Conservation (phyloP, 2,797 vertebrate genomes). For the Intellagama lesueurii region DNA sequence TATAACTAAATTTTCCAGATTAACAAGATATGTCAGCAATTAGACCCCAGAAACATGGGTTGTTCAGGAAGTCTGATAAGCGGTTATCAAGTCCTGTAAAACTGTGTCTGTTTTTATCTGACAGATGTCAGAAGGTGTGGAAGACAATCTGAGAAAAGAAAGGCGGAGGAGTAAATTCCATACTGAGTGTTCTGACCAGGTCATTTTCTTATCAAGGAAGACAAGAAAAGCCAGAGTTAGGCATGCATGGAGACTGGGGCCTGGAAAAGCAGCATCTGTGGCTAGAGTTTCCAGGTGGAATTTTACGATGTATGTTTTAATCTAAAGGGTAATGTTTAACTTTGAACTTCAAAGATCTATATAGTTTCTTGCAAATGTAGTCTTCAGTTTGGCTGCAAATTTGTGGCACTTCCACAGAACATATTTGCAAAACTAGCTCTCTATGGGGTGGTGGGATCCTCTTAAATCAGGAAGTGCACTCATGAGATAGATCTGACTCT, state of each 20-base stretch:
- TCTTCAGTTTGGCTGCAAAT: no score
- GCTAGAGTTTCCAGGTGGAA: background rate
- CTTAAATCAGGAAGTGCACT: no score
- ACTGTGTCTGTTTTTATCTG: background rate
- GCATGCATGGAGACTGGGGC: background rate
- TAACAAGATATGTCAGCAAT: background rate
- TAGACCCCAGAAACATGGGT: no score
- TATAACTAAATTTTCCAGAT: background rate
- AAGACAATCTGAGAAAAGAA: conserved; percentile 25
- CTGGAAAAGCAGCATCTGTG: background rate
- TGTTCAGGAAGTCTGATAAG: background rate
- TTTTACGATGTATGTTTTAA: background rate
- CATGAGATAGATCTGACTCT: no score
- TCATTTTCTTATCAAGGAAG: conserved; percentile 12
- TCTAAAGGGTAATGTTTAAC: background rate
- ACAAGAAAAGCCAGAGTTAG: background rate
- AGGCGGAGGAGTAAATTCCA: conserved; percentile 25
- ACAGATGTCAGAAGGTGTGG: background rate
- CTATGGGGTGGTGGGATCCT: no score
- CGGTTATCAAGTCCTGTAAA: background rate
- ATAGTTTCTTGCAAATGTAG: no score
- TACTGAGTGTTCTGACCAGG: conserved; percentile 1
- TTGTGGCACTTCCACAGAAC: no score
- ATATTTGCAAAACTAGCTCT: no score
- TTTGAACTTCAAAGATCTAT: background rate